These are phyloP conservation scores for Leptinotarsa texana DNA, from an alignment of 1,140 invertebrate species.

Conservation along the genomic window DNA sequence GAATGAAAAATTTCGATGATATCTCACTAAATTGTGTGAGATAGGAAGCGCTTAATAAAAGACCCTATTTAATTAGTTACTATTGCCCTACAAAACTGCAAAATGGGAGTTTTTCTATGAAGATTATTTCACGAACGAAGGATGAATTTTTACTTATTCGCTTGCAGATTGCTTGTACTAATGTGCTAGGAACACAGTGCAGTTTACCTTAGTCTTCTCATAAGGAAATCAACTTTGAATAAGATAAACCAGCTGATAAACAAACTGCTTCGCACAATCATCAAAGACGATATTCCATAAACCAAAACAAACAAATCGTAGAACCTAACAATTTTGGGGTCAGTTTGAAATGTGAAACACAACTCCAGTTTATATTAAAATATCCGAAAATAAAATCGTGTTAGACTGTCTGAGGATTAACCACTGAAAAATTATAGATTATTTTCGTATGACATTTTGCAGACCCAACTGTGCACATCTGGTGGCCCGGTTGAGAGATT, in stretches of 20 bases:
- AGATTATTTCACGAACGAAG: no score
- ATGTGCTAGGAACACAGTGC: no score
- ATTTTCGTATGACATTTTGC: slow-evolving; percentile 6
- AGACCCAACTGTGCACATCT: slow-evolving; percentile 5
- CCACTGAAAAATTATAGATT: slow-evolving; percentile 6
- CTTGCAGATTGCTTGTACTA: no score
- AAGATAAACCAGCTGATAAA: neutral
- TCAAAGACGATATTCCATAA: neutral
- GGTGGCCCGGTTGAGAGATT: neutral
- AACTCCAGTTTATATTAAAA: slow-evolving; percentile 1
- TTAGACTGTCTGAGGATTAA: neutral
- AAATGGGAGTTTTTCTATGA: no score
- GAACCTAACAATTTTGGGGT: slow-evolving; percentile 5
- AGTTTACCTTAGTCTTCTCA: neutral
- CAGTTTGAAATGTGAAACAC: neutral
- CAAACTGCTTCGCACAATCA: neutral
- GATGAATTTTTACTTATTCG: no score
- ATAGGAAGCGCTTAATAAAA: no score
- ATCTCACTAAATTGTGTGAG: no score
- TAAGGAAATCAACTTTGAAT: neutral
- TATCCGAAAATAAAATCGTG: neutral
- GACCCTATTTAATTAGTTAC: no score
- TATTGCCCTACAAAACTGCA: no score
- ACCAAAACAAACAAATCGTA: neutral
- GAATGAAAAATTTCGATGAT: no score